Conservation (phyloP, 2,888 invertebrate species). For the Papilio demoleus region DNA sequence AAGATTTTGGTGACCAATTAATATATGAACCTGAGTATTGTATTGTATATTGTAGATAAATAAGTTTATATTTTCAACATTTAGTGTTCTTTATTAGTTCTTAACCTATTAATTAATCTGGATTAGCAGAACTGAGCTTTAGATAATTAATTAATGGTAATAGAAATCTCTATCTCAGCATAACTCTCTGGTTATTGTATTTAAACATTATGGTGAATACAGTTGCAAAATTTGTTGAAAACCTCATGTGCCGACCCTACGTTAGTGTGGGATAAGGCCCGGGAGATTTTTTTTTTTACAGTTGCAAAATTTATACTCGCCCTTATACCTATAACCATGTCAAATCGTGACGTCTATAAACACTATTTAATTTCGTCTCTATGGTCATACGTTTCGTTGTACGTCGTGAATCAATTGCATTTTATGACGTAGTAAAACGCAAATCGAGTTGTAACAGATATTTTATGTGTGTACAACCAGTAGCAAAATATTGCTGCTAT, state of each 20-base stretch:
- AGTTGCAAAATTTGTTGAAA: conserved; percentile 15
- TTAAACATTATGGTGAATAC: not conserved
- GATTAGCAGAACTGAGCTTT: too few relatives aligned
- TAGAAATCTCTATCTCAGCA: too few relatives aligned
- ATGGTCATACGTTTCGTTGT: not conserved
- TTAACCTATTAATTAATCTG: too few relatives aligned
- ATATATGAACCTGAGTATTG: too few relatives aligned
- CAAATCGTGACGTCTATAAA: conserved; percentile 6
- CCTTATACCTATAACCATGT: conserved; percentile 5
- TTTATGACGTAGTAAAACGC: conserved; percentile 24
- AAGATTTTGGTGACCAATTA: too few relatives aligned
- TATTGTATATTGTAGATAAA: too few relatives aligned
- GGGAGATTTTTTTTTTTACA: too few relatives aligned
- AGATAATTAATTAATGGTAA: too few relatives aligned
- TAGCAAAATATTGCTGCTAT: not conserved
- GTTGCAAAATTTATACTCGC: conserved; percentile 5
- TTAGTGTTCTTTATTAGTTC: too few relatives aligned
- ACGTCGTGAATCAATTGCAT: conserved; percentile 12
- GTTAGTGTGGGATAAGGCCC: too few relatives aligned
- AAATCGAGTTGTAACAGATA: conserved; percentile 17
- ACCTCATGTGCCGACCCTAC: too few relatives aligned
- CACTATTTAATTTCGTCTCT: conserved; percentile 1
- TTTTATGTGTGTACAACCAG: conserved; percentile 3
- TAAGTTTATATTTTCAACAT: too few relatives aligned
- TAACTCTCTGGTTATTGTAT: not conserved